Percentiles rank a stretch among this genome's conserved stretches.
Evolutionary conservation across 2,113 vertebrate species (phyloP).

Genomic region (Megaceryle torquata): DNA sequence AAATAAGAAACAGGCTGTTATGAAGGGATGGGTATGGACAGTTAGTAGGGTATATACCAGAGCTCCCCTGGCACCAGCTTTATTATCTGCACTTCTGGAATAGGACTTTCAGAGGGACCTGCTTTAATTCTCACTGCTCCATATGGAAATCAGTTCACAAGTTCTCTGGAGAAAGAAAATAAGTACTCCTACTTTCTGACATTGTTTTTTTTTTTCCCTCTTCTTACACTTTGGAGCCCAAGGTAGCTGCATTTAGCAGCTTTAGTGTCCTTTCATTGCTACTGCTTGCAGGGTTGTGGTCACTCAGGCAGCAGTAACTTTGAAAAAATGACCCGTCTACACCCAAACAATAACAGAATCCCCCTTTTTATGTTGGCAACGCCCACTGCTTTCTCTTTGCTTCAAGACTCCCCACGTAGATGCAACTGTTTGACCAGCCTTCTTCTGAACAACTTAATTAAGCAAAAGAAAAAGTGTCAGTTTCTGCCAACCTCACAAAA

Average conservation of each 20-base stretch:
- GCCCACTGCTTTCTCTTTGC: slow-evolving; percentile 81
- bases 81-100: not conserved
- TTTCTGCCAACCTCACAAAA: slow-evolving; percentile 82
- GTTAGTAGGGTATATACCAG: not conserved
- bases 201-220: not conserved
- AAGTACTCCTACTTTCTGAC: not conserved
- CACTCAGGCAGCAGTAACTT: slow-evolving; percentile 86
- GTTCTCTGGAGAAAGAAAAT: slow-evolving; percentile 20
- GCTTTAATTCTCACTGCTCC: not conserved
- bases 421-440: slow-evolving; percentile 84
- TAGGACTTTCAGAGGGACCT: not conserved
- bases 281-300: slow-evolving; percentile 70
- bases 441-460: slow-evolving; percentile 87
- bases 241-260: slow-evolving; percentile 75
- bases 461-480: slow-evolving; percentile 86
- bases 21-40: not conserved
- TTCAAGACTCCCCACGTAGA: slow-evolving; percentile 84
- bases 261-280: slow-evolving; percentile 74
- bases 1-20: not conserved
- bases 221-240: slow-evolving; percentile 58
- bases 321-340: slow-evolving; percentile 89
- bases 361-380: slow-evolving; percentile 86
- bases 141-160: slow-evolving; percentile 19
- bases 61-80: not conserved
- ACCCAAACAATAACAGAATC: slow-evolving; percentile 88